Evolutionary conservation across 2,797 vertebrate genomes (phyloP).

Genomic region (Fringilla coelebs): DNA sequence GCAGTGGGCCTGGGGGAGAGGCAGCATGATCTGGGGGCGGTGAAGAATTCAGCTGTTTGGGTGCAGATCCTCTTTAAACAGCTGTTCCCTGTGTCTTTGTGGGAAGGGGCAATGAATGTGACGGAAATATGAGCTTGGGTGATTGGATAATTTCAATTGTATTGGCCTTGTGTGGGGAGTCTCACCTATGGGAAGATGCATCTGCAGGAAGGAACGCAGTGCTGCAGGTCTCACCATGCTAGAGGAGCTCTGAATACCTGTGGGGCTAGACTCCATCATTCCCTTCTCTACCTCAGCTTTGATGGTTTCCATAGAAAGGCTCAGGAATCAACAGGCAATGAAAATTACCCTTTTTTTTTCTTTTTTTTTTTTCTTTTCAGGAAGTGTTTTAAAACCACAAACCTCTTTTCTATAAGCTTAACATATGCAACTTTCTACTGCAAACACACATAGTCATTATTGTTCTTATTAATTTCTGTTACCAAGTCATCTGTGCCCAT

Average conservation of each 20-base stretch:
- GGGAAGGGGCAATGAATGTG: neutral
- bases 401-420: neutral
- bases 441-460: neutral
- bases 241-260: neutral
- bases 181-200: neutral
- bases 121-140: neutral
- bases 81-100: neutral
- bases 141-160: neutral
- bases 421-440: neutral
- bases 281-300: neutral
- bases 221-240: rapidly evolving
- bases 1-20: neutral
- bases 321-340: neutral
- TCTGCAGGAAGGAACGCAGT: rapidly evolving
- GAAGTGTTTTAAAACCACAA: neutral
- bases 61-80: neutral
- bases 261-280: neutral
- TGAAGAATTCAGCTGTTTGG: neutral
- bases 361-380: neutral
- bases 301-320: neutral
- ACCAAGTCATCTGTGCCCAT: neutral
- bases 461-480: neutral
- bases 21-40: neutral
- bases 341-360: neutral
- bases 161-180: neutral